Percentiles rank a stretch among this genome's conserved stretches.
These are phyloP conservation scores for Pandemis heparana DNA, from an alignment of 2,888 invertebrate species.

Conservation along the genomic window DNA sequence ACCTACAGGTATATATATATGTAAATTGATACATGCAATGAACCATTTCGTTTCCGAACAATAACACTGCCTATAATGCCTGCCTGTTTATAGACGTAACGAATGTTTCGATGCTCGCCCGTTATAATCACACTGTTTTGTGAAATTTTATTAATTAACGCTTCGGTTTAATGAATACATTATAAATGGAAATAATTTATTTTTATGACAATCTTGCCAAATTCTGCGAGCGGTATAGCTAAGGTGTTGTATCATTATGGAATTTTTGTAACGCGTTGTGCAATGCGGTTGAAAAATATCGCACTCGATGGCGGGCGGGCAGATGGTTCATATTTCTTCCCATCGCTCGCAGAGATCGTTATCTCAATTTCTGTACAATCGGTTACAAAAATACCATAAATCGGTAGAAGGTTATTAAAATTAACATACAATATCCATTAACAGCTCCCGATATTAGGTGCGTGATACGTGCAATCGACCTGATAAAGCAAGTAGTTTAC, in stretches of 20 bases:
- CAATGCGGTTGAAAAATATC: slow-evolving; percentile 36
- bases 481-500: slow-evolving; percentile 19
- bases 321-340: slow-evolving; percentile 37
- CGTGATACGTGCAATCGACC: slow-evolving; percentile 18
- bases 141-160: slow-evolving; percentile 46
- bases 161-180: slow-evolving; percentile 37
- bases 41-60: slow-evolving; percentile 10
- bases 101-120: slow-evolving; percentile 17
- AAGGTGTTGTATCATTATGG: slow-evolving; percentile 40
- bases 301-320: slow-evolving; percentile 25
- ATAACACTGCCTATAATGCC: not conserved
- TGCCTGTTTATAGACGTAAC: not conserved
- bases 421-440: slow-evolving; percentile 37
- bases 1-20: not conserved
- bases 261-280: slow-evolving; percentile 42
- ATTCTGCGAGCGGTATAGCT: slow-evolving; percentile 33
- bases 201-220: slow-evolving; percentile 44
- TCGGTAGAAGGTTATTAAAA: slow-evolving; percentile 31
- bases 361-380: slow-evolving; percentile 30
- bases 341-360: slow-evolving; percentile 33
- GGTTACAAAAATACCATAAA: slow-evolving; percentile 34
- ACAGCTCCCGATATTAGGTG: slow-evolving; percentile 14
- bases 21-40: not conserved
- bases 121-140: slow-evolving; percentile 27
- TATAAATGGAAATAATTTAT: slow-evolving; percentile 45